Conservation (phyloP, 1,140 invertebrate species). For the Oryzaephilus surinamensis region DNA sequence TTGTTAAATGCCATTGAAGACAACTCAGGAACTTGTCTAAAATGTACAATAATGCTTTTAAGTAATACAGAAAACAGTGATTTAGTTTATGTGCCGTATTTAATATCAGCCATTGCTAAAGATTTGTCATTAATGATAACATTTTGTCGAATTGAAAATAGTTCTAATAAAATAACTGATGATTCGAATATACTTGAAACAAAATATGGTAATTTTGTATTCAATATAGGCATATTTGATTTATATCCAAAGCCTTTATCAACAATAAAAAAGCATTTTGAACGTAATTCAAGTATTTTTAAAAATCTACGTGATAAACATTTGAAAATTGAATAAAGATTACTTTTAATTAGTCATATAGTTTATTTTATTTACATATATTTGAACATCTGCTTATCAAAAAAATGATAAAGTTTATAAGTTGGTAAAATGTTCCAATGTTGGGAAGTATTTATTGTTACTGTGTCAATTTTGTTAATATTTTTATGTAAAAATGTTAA, state of each 20-base stretch:
- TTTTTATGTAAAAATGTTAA: conserved; percentile 12
- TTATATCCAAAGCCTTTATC: conserved; percentile 29
- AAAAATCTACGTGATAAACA: too few relatives aligned
- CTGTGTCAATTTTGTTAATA: conserved; percentile 8
- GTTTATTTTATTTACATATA: too few relatives aligned
- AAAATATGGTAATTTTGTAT: conserved; percentile 19
- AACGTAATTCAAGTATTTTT: too few relatives aligned
- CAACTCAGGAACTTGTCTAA: conserved; percentile 12
- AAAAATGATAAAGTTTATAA: too few relatives aligned
- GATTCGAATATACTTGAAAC: conserved; percentile 14
- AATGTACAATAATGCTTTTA: conserved; percentile 18
- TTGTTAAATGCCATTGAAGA: conserved; percentile 17
- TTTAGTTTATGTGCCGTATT: conserved; percentile 24
- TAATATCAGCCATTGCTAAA: conserved; percentile 28
- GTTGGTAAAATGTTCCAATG: too few relatives aligned
- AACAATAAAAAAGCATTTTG: conserved; percentile 24
- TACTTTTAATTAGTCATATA: too few relatives aligned
- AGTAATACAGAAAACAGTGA: conserved; percentile 12
- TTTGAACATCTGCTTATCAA: too few relatives aligned
- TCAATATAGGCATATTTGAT: conserved; percentile 31
- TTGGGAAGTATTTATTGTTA: conserved; percentile 1
- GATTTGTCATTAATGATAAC: conserved; percentile 33
- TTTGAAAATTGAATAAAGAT: too few relatives aligned
- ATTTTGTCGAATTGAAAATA: too few relatives aligned
- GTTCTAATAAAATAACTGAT: conserved; percentile 14